Evolutionary conservation across 1,140 invertebrate species (phyloP).

Genomic region (Ceratoteleas bidentatus): DNA sequence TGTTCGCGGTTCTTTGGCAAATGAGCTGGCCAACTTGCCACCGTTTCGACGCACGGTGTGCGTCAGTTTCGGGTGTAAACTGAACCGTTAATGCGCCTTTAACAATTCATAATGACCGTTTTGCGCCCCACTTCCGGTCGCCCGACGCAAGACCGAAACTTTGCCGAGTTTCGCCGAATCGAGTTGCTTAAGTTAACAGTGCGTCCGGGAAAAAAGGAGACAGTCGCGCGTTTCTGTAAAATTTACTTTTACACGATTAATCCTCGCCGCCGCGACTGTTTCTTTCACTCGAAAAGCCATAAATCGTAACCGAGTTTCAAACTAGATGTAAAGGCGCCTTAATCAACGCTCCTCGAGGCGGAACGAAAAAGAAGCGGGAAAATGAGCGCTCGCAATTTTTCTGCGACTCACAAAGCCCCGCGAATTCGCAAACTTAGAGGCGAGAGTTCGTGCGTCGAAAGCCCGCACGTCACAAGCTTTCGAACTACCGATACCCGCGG

Average conservation of each 20-base stretch:
- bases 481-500: constrained; percentile 16
- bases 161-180: no score
- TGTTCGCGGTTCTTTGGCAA: constrained; percentile 42
- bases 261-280: not conserved
- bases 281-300: not conserved
- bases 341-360: no score
- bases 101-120: not conserved
- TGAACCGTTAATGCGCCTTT: constrained; percentile 8
- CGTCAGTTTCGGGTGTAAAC: constrained; percentile 21
- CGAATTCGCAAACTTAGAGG: no score
- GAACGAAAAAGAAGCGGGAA: no score
- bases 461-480: constrained; percentile 12
- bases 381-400: no score
- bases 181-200: no score
- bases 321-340: no score
- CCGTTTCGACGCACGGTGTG: constrained; percentile 22
- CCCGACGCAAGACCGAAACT: no score
- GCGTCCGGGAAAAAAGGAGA: no score
- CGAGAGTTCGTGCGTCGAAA: no score
- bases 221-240: not conserved
- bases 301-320: no score
- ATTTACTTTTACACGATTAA: not conserved
- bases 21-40: constrained; percentile 31
- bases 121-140: not conserved
- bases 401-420: no score